Percentiles rank a stretch among this genome's conserved stretches.
These are phyloP conservation scores for Spodoptera exigua DNA, from an alignment of 2,888 invertebrate species.

Conservation along the genomic window DNA sequence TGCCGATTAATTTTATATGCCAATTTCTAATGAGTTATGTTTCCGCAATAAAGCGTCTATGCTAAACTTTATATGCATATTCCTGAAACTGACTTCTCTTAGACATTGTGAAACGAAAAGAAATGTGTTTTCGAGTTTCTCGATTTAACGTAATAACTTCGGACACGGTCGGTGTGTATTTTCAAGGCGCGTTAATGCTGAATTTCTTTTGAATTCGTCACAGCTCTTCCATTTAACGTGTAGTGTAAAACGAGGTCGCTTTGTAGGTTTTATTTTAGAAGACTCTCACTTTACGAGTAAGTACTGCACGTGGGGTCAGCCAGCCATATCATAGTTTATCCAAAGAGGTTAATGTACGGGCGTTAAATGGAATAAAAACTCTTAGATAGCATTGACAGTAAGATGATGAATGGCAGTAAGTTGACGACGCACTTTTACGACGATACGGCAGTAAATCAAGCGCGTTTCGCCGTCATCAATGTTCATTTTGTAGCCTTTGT, in stretches of 20 bases:
- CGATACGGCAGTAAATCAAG: slow-evolving; percentile 65
- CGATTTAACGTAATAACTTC: slow-evolving; percentile 34
- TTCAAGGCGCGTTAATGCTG: slow-evolving; percentile 35
- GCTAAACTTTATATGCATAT: slow-evolving; percentile 53
- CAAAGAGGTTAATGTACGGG: slow-evolving; percentile 78
- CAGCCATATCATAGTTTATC: slow-evolving; percentile 63
- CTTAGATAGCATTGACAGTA: slow-evolving; percentile 80
- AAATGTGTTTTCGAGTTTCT: slow-evolving; percentile 32
- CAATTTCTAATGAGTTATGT: slow-evolving; percentile 59
- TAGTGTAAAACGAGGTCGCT: slow-evolving; percentile 44
- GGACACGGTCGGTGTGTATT: slow-evolving; percentile 35
- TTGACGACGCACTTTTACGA: slow-evolving; percentile 74
- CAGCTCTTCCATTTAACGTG: slow-evolving; percentile 46
- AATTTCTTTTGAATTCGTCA: slow-evolving; percentile 52
- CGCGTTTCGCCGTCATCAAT: slow-evolving; percentile 32
- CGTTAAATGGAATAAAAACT: slow-evolving; percentile 74
- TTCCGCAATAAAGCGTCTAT: slow-evolving; percentile 65
- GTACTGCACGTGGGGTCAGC: slow-evolving; percentile 61
- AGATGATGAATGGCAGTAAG: slow-evolving; percentile 75
- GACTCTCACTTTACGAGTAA: slow-evolving; percentile 26
- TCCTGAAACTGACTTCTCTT: slow-evolving; percentile 21
- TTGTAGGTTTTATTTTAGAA: slow-evolving; percentile 42
- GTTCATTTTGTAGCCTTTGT: slow-evolving; percentile 46
- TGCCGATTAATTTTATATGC: slow-evolving; percentile 51
- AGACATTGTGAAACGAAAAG: slow-evolving; percentile 17